These are phyloP conservation scores for Spea hammondii DNA, from an alignment of 2,797 vertebrate genomes.

Conservation along the genomic window DNA sequence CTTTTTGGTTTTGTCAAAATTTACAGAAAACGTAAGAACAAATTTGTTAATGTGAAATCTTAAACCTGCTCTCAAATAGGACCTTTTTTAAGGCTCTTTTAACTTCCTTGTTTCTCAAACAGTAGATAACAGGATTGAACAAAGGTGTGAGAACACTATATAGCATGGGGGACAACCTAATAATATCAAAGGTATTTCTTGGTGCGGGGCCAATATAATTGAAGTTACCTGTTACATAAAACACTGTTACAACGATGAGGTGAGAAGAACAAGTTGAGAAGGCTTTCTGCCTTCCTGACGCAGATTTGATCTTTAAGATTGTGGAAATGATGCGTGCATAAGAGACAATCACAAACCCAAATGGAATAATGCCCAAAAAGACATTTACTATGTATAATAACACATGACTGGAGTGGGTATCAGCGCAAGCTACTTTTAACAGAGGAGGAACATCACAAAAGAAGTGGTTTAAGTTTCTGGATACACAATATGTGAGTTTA, in stretches of 20 bases:
- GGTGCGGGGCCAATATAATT: slow-evolving; percentile 36
- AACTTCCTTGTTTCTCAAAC: slow-evolving; percentile 32
- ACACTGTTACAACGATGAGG: slow-evolving; percentile 51
- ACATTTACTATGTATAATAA: slow-evolving; percentile 55
- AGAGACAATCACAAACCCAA: slow-evolving; percentile 52
- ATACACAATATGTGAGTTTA: slow-evolving; percentile 51
- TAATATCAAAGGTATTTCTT: slow-evolving; percentile 7
- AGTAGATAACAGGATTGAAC: slow-evolving; percentile 37
- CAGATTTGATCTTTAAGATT: slow-evolving; percentile 27
- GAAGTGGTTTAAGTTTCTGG: slow-evolving; percentile 51
- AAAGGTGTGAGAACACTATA: slow-evolving; percentile 25
- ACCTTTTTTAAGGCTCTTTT: slow-evolving; percentile 22
- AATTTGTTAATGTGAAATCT: no score
- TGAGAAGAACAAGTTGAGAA: slow-evolving; percentile 59
- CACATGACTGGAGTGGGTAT: slow-evolving; percentile 44
- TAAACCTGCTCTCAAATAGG: neutral
- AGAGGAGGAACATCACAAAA: slow-evolving; percentile 59
- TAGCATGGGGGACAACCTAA: slow-evolving; percentile 4
- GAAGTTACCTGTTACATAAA: slow-evolving; percentile 45
- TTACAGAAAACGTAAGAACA: no score
- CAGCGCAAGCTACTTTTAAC: slow-evolving; percentile 53
- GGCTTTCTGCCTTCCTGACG: slow-evolving; percentile 52
- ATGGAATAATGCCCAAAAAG: slow-evolving; percentile 47
- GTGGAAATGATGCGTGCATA: slow-evolving; percentile 52
- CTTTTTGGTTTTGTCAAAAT: no score